These are phyloP conservation scores for Tetramorium bicarinatum DNA, from an alignment of 2,888 invertebrate species.

Conservation along the genomic window DNA sequence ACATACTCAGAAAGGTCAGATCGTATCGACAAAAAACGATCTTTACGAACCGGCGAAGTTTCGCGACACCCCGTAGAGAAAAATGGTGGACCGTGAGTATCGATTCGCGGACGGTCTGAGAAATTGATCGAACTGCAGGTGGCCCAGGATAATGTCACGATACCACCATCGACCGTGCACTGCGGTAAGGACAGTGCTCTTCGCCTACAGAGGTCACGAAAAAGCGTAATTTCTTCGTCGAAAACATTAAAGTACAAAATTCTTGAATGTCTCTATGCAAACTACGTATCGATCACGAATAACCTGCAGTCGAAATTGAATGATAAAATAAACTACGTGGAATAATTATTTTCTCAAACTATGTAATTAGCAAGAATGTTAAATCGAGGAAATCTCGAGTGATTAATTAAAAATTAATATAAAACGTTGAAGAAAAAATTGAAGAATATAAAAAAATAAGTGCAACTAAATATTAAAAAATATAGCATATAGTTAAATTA, in stretches of 20 bases:
- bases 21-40: background rate
- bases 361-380: background rate
- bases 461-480: background rate
- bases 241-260: background rate
- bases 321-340: background rate
- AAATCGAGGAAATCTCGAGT: background rate
- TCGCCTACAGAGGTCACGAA: slow-evolving; percentile 38
- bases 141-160: slow-evolving; percentile 74
- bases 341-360: background rate
- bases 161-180: slow-evolving; percentile 68
- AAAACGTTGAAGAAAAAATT: background rate
- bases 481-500: background rate
- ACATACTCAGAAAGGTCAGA: background rate
- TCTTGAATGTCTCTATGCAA: background rate
- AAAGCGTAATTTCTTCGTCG: background rate
- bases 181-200: slow-evolving; percentile 66
- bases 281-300: background rate
- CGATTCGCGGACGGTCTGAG: slow-evolving; percentile 68
- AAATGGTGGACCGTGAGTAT: slow-evolving; percentile 62
- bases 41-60: background rate
- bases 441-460: background rate
- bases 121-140: slow-evolving; percentile 85
- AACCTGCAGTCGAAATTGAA: background rate
- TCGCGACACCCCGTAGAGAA: slow-evolving; percentile 53
- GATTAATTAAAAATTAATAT: slow-evolving; percentile 9